Conservation (phyloP, 2,888 invertebrate genomes). For the Cosmia pyralina region DNA sequence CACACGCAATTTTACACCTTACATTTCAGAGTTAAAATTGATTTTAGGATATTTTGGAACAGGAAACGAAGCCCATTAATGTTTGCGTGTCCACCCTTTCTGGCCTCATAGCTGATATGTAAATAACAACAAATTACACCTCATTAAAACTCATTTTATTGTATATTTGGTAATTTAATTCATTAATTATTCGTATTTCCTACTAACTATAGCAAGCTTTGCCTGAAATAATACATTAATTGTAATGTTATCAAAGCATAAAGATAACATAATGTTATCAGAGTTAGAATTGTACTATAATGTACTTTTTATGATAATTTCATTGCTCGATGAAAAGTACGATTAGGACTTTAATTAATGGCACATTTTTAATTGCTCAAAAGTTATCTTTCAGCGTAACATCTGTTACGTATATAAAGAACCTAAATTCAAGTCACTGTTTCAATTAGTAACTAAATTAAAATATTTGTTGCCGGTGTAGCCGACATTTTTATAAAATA, state of each 20-base stretch:
- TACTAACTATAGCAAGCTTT: constrained; percentile 46
- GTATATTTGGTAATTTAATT: constrained; percentile 58
- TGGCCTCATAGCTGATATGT: constrained; percentile 56
- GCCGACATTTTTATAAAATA: constrained; percentile 7
- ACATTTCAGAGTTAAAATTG: not conserved
- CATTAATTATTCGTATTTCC: constrained; percentile 55
- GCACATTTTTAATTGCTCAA: constrained; percentile 49
- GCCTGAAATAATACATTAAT: constrained; percentile 70
- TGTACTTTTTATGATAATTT: constrained; percentile 78
- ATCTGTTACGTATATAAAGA: constrained; percentile 37
- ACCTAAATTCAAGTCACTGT: constrained; percentile 5
- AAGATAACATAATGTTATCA: constrained; percentile 72
- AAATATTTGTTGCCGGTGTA: constrained; percentile 15
- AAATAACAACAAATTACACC: constrained; percentile 65
- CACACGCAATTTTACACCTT: constrained; percentile 35
- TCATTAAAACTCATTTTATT: constrained; percentile 62
- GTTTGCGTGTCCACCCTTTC: constrained; percentile 59
- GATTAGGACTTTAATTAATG: constrained; percentile 57
- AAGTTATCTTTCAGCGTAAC: constrained; percentile 26
- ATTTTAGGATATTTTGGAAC: constrained; percentile 22
- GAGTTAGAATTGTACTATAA: constrained; percentile 72
- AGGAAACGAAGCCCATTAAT: constrained; percentile 47
- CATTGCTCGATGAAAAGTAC: constrained; percentile 66
- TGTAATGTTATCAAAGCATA: constrained; percentile 70
- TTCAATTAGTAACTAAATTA: constrained; percentile 10